A percentile compares a stretch with the other conserved stretches of the same genome.
phyloP scores from a whole-genome alignment of 2,888 invertebrate genomes.

The Volucella zonaria region DNA sequence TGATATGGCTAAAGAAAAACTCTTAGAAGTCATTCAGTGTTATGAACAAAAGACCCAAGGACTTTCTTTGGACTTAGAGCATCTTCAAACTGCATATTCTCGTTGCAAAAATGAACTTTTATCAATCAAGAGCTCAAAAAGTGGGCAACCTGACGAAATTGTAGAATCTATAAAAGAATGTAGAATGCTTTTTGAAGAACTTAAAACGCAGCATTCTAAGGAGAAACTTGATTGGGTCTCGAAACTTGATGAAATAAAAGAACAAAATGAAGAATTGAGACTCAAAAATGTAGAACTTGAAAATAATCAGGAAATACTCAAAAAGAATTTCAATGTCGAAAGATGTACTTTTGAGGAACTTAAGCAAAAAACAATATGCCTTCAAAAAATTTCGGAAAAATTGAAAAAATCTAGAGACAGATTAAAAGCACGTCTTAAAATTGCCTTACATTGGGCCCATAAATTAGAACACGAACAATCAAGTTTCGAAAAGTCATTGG shows the following conservation, averaged over 20 bases:
- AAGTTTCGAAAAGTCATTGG: constrained; percentile 80
- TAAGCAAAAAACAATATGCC: constrained; percentile 73
- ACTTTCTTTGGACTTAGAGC: constrained; percentile 80
- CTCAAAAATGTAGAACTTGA: constrained; percentile 63
- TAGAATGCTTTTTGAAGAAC: constrained; percentile 89
- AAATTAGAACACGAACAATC: constrained; percentile 80
- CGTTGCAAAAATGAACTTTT: constrained; percentile 81
- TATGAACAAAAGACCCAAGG: constrained; percentile 88
- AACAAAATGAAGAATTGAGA: constrained; percentile 62
- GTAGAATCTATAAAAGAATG: constrained; percentile 88
- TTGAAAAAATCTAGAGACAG: constrained; percentile 80
- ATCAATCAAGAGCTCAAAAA: constrained; percentile 76
- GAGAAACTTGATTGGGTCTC: constrained; percentile 86
- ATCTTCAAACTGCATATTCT: constrained; percentile 80
- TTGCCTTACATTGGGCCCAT: constrained; percentile 81
- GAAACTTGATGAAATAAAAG: constrained; percentile 74
- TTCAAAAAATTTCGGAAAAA: constrained; percentile 78
- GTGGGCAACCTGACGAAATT: constrained; percentile 79
- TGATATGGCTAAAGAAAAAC: constrained; percentile 88
- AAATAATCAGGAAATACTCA: constrained; percentile 74
- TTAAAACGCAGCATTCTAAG: constrained; percentile 88
- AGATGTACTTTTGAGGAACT: constrained; percentile 74
- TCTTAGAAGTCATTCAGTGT: constrained; percentile 88
- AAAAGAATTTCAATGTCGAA: constrained; percentile 76
- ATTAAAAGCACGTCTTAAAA: constrained; percentile 80